Base-by-base conservation (phyloP, 2,888 invertebrate species). In the Xestia xanthographa region DNA sequence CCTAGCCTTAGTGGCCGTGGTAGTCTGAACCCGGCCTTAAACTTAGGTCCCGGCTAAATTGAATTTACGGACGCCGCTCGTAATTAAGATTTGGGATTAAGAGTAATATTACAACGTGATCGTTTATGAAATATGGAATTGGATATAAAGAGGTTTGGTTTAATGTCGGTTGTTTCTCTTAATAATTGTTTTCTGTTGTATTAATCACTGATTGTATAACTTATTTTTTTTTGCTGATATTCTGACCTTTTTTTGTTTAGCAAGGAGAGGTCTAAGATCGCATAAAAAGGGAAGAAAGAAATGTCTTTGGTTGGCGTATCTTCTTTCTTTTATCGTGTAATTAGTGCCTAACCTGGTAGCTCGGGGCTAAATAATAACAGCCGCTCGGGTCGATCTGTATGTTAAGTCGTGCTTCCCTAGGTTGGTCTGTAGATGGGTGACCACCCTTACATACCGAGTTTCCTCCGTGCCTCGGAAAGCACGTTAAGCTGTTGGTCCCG, bases 1-100 rank as follows among this genome's bases (percentile, higher is more conserved):
- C 86, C 84, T 75, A 71, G 85, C 89, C 72, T 88, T 85, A 88
- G 87, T 75, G 85, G 84, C 83, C 88, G 87, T 75, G 85, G 84
- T 83, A 88, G 84, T 80, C 56, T 41, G 58, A 12, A 58, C 26
- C 20, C 38, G n/a, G 73, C 60, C 66, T 67, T 65, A 77, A 72
- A 62, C 69, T 70, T 43, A 72, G 63, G 83, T 84, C 72, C 65
- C 75, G 77, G 66, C 76, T 76, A 80, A 87, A 88, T 87, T 87
- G 82, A 86, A 87, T 87, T 86, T 84, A 80, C 77, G 81, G 68
- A 87, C 77, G 78, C 75, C 66, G 53, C 48, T 60, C 66, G 88
- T 83, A 86, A 86, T 87, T 86, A 86, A 86, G 87, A 86, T 87
- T 81, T 82, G 62, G 86, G 79, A 87, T 87, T 84, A 87, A 72